Evolutionary conservation across 2,888 invertebrate species (phyloP).

Genomic region (Xestia ashworthii): DNA sequence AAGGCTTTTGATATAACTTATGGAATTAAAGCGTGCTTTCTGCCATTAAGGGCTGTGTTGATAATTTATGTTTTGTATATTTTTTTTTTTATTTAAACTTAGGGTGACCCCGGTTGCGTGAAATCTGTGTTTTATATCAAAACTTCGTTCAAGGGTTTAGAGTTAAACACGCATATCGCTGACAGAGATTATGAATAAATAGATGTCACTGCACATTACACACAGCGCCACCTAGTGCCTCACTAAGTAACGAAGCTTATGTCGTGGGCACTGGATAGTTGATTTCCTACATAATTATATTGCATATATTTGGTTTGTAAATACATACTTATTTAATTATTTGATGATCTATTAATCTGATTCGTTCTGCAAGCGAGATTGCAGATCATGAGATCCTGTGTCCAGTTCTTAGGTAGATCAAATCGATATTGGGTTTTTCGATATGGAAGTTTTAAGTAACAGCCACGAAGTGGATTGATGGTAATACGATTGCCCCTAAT

Average conservation of each 20-base stretch:
- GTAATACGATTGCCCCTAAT: not conserved
- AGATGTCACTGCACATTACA: no score
- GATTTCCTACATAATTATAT: no score
- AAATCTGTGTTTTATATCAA: constrained; percentile 25
- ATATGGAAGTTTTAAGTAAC: not conserved
- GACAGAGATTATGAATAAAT: constrained; percentile 4
- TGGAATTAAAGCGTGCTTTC: constrained; percentile 48
- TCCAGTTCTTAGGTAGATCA: not conserved
- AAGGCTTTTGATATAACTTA: constrained; percentile 7
- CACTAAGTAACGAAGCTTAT: no score
- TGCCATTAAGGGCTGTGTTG: constrained; percentile 40
- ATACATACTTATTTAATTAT: not conserved
- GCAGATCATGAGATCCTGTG: not conserved
- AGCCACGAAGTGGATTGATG: not conserved
- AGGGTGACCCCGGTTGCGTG: constrained; percentile 26
- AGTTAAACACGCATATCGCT: constrained; percentile 31
- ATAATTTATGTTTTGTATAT: constrained; percentile 51
- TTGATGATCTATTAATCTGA: not conserved
- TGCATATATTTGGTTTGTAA: no score
- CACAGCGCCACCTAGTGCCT: no score
- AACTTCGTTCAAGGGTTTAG: constrained; percentile 22
- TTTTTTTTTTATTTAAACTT: constrained; percentile 14
- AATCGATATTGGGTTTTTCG: not conserved
- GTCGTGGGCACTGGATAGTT: no score
- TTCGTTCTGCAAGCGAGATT: not conserved